Evolutionary conservation across 2,113 vertebrate genomes (phyloP), one percentile per base, ranked within the genome.

Genomic region (Irena cyanogastra): DNA sequence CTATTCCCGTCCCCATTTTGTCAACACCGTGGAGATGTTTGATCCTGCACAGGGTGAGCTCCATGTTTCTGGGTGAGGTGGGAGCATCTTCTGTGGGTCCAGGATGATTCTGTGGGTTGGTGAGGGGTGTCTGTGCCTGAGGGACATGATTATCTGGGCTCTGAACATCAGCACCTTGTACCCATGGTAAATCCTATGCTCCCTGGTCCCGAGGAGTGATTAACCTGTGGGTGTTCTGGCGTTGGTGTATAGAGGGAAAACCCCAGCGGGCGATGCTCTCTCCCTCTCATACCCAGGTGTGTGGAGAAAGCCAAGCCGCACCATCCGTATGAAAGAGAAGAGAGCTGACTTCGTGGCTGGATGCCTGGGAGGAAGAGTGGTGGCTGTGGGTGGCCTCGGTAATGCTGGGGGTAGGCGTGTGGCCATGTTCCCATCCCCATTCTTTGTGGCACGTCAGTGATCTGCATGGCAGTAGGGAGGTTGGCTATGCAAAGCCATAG

Each of bases 1-100:
- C 98, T 99, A 99, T 94, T 99, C 99, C 71, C 98, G 99, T 68
- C 99, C 99, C 61, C 99, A 99, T 97, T 99, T 99, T 11, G 99
- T 99, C 97, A 99, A 98, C 98, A 99, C 99, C 12, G 98, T 99
- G 97, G 99, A 99, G 97, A 99, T 99, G 97, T 99, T 99, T 21
- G 98, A 99, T 96, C 95, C 99, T 4, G 98, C 98, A 2, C 99
- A 99, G 95, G 99, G 99, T 99, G 96, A 98, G 98, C 47, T 54
- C 15, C 1, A 0, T 61, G 45, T 61, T n/a, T 35, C n/a, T 70
- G 61, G 28, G 42, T 75, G 75, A 31, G 31, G 31, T 78, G 90
- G 56, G 52, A 81, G 21, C 10, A 7, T 77, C 20, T 53, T 33
- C 13, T 39, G 13, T 1, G 1, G 23, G 68, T 69, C 12, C 0